phyloP scores from a whole-genome alignment of 1,140 invertebrate genomes.

The Periplaneta americana region DNA sequence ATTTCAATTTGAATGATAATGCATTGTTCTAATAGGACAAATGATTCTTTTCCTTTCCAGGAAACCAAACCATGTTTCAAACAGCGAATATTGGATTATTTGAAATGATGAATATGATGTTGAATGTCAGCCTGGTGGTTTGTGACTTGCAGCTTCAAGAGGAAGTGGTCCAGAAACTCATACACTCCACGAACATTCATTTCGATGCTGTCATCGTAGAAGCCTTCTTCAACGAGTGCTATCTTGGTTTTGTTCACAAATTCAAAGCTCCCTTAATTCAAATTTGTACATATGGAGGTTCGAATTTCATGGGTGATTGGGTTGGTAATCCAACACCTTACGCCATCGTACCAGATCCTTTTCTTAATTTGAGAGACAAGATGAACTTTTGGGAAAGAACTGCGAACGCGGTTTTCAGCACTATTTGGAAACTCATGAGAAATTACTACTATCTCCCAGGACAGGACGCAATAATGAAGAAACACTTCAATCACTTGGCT shows the following conservation, averaged over 20 bases:
- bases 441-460: not conserved
- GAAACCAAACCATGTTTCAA: not conserved
- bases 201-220: conserved; percentile 40
- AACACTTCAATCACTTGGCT: not conserved
- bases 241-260: conserved; percentile 33
- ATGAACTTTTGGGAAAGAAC: conserved; percentile 31
- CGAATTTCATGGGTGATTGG: conserved; percentile 34
- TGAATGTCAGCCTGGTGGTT: not conserved
- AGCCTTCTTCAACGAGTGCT: conserved; percentile 36
- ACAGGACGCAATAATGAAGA: conserved; percentile 2
- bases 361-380: conserved; percentile 30
- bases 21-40: too few relatives aligned
- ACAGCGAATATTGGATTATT: not conserved
- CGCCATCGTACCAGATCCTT: conserved; percentile 35
- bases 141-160: not conserved
- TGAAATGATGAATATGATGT: not conserved
- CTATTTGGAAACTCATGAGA: not conserved
- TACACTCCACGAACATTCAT: conserved; percentile 20
- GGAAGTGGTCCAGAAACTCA: not conserved
- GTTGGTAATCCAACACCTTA: conserved; percentile 34
- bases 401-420: not conserved
- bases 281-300: conserved; percentile 31
- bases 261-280: conserved; percentile 36
- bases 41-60: not conserved
- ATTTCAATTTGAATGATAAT: not conserved